A percentile compares a stretch with the other conserved stretches of the same genome.
These are phyloP conservation scores for Eucera pruinosa DNA, from an alignment of 2,888 invertebrate genomes.

Conservation along the genomic window DNA sequence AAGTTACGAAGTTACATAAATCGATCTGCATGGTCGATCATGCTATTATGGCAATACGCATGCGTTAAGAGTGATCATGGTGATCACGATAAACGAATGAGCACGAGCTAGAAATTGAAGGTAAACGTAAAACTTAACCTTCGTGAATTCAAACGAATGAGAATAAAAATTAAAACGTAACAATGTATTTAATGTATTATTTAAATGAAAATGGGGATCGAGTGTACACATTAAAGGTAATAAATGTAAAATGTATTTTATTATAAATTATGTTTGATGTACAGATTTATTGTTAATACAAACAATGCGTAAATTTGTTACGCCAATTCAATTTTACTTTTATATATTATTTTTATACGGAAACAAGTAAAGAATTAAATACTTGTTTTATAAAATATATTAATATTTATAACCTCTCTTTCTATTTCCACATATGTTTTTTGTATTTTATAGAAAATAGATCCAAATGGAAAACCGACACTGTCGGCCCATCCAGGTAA, in stretches of 20 bases:
- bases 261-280: background rate
- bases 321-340: background rate
- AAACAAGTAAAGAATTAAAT: background rate
- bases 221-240: constrained; percentile 93
- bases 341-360: background rate
- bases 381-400: background rate
- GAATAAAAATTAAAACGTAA: constrained; percentile 86
- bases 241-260: background rate
- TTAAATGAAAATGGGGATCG: constrained; percentile 91
- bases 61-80: constrained; percentile 36
- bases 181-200: constrained; percentile 92
- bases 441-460: constrained; percentile 89
- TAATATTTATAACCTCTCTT: background rate
- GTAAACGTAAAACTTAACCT: constrained; percentile 12
- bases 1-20: constrained; percentile 16
- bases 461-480: constrained; percentile 92
- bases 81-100: background rate
- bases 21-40: constrained; percentile 27
- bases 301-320: background rate
- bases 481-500: constrained; percentile 94
- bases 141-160: background rate
- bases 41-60: constrained; percentile 18
- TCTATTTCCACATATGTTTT: background rate
- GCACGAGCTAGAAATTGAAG: constrained; percentile 15
- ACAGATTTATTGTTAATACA: background rate